Percentiles rank a stretch among this genome's conserved stretches.
Conservation (phyloP, 2,888 invertebrate species). For the Phalera bucephala region DNA sequence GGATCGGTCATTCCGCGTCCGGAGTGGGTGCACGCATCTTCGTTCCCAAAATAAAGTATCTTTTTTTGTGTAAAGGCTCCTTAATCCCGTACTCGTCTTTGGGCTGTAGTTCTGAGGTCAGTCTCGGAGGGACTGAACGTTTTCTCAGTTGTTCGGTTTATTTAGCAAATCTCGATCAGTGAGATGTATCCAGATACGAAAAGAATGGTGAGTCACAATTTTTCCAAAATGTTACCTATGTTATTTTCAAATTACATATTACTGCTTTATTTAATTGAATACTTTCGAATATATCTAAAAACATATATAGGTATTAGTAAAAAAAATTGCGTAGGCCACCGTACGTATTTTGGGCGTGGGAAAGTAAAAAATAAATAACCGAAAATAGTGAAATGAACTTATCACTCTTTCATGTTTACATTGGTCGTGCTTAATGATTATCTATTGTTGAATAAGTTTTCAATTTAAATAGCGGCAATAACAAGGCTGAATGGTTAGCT, state of each 20-base stretch:
- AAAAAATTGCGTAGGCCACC: no score
- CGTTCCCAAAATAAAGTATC: slow-evolving; percentile 51
- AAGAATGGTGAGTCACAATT: slow-evolving; percentile 50
- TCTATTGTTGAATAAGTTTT: slow-evolving; percentile 42
- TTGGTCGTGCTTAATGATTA: slow-evolving; percentile 31
- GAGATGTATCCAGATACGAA: slow-evolving; percentile 56
- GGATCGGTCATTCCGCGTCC: slow-evolving; percentile 75
- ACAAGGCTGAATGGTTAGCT: slow-evolving; percentile 29
- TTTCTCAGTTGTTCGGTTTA: slow-evolving; percentile 31
- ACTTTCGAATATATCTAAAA: no score
- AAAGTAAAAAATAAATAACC: background rate
- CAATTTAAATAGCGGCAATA: slow-evolving; percentile 35
- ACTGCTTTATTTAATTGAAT: no score
- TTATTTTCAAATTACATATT: no score
- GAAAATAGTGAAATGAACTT: slow-evolving; percentile 3
- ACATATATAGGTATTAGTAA: no score
- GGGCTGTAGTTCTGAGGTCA: slow-evolving; percentile 44
- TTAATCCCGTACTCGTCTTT: slow-evolving; percentile 37
- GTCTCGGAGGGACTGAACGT: slow-evolving; percentile 51
- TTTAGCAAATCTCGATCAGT: slow-evolving; percentile 36
- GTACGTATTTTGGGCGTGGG: slow-evolving; percentile 1
- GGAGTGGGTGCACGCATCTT: slow-evolving; percentile 72
- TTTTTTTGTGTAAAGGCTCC: slow-evolving; percentile 49
- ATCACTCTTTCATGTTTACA: slow-evolving; percentile 28
- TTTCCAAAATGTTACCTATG: no score